Evolutionary conservation across 2,113 vertebrate genomes (phyloP), one percentile per base, ranked within the genome.

Genomic region (Eudyptes chrysolophus): DNA sequence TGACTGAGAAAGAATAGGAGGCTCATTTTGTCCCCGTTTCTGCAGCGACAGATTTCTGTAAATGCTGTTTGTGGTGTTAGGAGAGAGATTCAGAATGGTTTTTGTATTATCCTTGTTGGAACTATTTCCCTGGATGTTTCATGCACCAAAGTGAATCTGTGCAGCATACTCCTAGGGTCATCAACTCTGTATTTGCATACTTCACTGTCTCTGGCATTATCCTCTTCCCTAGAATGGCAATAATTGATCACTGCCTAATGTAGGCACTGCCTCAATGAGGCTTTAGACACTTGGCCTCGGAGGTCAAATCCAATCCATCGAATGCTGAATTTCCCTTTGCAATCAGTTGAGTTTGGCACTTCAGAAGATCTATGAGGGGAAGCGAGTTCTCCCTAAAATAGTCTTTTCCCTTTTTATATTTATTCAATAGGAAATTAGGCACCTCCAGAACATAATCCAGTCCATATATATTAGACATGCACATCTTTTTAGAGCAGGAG

Each of bases 101-200:
- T 92, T 71, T 89, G 80, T 72, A 71, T 95, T 89, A 86, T 94
- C 91, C 60, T 81, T 89, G 30, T 75, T 94, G 86, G 86, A 95
- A 70, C 19, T 54, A 21, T 95, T 92, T 87, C 68, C 64, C 68
- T 92, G 77, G 64, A 70, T 89, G 71, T 77, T 90, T 83, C 36
- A n/a, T 20, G 27, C 36, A 90, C 25, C 66, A 66, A 68, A 83
- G 49, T 38, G 40, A 77, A 84, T 65, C 49, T 32, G 40, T 69
- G 71, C 54, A 92, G 79, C 27, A 8, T 20, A 26, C 51, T 86
- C 64, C 54, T 32, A 46, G 19, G 49, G 64, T 80, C 79, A 96
- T 76, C 92, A 92, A 1, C 71, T 60, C 74, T 58, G 15, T 57
- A 48, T 85, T 90, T 44, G 13, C 81, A 54, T 77, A 19, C 51